A percentile compares a stretch with the other conserved stretches of the same genome.
Evolutionary conservation across 2,797 vertebrate genomes (phyloP).

Genomic region (Spinus pinus): DNA sequence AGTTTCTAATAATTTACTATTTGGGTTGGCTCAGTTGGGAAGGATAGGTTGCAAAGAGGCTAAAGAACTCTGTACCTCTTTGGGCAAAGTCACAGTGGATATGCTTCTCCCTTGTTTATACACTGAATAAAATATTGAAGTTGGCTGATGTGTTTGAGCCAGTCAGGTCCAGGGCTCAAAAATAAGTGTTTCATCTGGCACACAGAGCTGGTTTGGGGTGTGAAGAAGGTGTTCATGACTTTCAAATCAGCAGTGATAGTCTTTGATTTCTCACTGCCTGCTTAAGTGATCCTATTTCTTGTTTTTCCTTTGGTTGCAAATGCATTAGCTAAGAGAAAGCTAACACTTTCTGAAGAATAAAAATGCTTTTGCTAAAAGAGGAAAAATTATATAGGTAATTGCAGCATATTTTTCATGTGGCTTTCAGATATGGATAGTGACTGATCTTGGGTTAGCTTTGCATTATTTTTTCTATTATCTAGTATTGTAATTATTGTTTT

Average conservation of each 20-base stretch:
- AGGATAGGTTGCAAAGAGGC: constrained; percentile 54
- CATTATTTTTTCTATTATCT: not conserved
- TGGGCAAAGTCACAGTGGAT: constrained; percentile 37
- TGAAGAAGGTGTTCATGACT: constrained; percentile 38
- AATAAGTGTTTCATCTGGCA: constrained; percentile 25
- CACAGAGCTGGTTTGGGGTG: constrained; percentile 16
- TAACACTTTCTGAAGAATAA: not conserved
- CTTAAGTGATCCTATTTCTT: constrained; percentile 43
- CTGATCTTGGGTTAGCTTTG: not conserved
- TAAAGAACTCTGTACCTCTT: constrained; percentile 40
- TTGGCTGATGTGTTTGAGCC: constrained; percentile 1
- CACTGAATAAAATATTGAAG: constrained; percentile 55
- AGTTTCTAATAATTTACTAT: not conserved
- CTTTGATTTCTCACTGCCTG: constrained; percentile 38
- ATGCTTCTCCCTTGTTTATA: constrained; percentile 20
- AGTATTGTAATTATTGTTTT: constrained; percentile 51
- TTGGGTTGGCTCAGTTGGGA: not conserved
- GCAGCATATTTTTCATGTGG: not conserved
- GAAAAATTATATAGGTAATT: not conserved
- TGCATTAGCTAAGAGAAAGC: not conserved
- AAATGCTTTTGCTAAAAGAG: not conserved
- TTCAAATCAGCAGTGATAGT: constrained; percentile 41
- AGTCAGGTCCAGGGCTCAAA: constrained; percentile 43
- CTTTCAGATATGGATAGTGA: not conserved
- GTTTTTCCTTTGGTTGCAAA: not conserved